phyloP scores from a whole-genome alignment of 2,797 vertebrate genomes.

The Masticophis lateralis region DNA sequence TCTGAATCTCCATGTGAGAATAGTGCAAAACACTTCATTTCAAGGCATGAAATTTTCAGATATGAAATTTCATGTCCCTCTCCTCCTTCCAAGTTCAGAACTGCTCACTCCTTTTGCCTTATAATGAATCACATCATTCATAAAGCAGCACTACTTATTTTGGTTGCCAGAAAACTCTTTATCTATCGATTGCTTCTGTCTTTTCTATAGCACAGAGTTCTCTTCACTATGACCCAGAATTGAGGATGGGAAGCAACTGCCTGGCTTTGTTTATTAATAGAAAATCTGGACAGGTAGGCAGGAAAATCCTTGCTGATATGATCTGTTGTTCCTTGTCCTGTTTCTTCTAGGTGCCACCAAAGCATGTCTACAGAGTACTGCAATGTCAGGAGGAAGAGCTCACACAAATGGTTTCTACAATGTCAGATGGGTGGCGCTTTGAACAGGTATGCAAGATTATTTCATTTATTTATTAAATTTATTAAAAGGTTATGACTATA shows the following conservation, averaged over 20 bases:
- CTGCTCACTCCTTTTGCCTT: not conserved
- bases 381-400: constrained; percentile 95
- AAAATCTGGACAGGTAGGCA: not conserved
- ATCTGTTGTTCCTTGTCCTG: not conserved
- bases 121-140: not conserved
- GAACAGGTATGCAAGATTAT: constrained; percentile 61
- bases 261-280: not conserved
- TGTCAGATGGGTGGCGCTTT: constrained; percentile 90
- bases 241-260: not conserved
- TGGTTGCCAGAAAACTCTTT: not conserved
- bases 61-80: not conserved
- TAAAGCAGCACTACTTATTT: not conserved
- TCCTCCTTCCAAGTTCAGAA: not conserved
- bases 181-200: not conserved
- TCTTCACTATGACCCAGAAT: not conserved
- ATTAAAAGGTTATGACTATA: not conserved
- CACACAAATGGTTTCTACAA: constrained; percentile 99
- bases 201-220: not conserved
- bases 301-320: not conserved
- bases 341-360: constrained; percentile 82
- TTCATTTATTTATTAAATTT: not conserved
- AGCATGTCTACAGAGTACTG: constrained; percentile 76
- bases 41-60: not conserved
- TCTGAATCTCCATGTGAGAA: not conserved
- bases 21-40: not conserved